Conservation (phyloP, 2,113 vertebrate genomes). For the Epinephelus moara region DNA sequence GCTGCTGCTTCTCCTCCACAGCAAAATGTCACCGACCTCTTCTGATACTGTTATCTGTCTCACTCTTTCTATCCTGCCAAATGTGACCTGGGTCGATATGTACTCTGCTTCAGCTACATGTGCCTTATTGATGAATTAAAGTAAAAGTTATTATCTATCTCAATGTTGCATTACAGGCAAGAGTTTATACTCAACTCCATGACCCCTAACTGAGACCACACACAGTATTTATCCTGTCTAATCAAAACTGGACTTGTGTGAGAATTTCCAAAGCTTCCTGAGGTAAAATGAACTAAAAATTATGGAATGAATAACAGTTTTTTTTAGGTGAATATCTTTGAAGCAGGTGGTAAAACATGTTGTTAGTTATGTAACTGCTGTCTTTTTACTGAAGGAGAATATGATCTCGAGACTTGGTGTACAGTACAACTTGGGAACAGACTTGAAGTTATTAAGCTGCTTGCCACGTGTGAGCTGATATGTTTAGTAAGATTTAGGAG, state of each 20-base stretch:
- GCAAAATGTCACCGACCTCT: constrained; percentile 49
- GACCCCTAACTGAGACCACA: neutral
- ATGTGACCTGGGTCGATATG: constrained; percentile 26
- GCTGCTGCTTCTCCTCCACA: constrained; percentile 41
- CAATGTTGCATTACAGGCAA: neutral
- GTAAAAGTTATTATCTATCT: constrained; percentile 6
- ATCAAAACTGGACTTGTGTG: no score
- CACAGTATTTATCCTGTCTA: neutral
- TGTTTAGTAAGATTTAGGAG: no score
- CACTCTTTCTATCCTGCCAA: neutral
- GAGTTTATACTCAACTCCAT: neutral
- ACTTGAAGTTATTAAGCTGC: no score
- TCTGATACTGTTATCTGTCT: constrained; percentile 33
- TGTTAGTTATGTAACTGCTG: no score
- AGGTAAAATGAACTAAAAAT: neutral
- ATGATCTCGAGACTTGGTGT: no score
- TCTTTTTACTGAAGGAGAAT: no score
- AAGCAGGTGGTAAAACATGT: neutral
- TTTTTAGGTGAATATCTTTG: no score
- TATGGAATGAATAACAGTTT: neutral
- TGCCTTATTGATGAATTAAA: constrained; percentile 34
- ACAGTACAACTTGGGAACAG: no score
- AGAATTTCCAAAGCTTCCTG: neutral
- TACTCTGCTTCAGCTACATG: constrained; percentile 28
- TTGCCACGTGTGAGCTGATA: no score